Percentiles rank a stretch among this genome's conserved stretches.
Conservation (phyloP, 2,113 vertebrate species). For the Atlantisia rogersi region DNA sequence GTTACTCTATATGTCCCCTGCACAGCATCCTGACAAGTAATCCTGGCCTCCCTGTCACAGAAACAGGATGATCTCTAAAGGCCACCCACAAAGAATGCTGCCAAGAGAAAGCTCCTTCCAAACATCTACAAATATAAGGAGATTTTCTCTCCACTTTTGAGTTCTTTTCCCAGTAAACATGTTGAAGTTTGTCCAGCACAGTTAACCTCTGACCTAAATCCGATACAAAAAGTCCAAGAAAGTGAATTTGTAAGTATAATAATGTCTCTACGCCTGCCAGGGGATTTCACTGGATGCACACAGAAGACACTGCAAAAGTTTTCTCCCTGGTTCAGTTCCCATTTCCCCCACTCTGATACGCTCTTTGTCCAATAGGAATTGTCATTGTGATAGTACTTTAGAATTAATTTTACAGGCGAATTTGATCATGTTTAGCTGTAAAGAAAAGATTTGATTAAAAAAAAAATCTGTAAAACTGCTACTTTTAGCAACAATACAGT, state of each 20-base stretch:
- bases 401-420: neutral
- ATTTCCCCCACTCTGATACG: neutral
- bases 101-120: neutral
- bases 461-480: conserved; percentile 23
- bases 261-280: neutral
- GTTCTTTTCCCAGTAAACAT: neutral
- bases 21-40: neutral
- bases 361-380: neutral
- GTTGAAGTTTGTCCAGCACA: neutral
- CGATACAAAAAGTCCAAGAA: neutral
- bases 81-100: neutral
- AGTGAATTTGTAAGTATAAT: neutral
- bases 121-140: neutral
- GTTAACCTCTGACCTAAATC: neutral
- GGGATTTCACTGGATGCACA: neutral
- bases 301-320: neutral
- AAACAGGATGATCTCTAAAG: neutral
- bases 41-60: neutral
- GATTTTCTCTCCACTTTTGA: neutral
- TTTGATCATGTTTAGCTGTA: neutral
- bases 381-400: neutral
- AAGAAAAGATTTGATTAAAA: neutral
- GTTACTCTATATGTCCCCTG: neutral
- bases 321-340: neutral
- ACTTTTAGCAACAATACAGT: neutral